Base-by-base conservation (phyloP, 2,888 invertebrate species). In the Lycaena phlaeas region DNA sequence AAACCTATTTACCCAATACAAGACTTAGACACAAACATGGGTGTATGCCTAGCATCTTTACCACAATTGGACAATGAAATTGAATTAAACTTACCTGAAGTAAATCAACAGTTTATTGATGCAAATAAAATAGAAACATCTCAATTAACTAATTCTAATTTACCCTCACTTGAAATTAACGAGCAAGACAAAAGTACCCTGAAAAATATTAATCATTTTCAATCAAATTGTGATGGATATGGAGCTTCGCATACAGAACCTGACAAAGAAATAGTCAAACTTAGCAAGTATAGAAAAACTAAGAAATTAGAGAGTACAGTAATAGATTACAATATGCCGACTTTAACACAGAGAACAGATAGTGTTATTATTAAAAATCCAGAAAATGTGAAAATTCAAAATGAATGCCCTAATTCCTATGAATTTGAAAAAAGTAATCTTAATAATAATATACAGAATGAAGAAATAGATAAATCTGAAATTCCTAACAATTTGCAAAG, bases 281-380 rank as follows among this genome's bases (percentile, higher is more conserved):
- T 81, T 40, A 81, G 77, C 51, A 77, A 79, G 53, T 78, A 72
- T 47, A 67, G 79, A 50, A 82, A 77, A 61, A 46, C 51, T 15
- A 78, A 71, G 56, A 52, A 49, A 41, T 49, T 36, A 45, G 52
- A 53, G 12, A 36, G 45, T 11, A 60, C 59, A 9, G 30, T 37
- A 3, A 52, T 53, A 42, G 43, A 43, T 9, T 2, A 12, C 5
- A 34, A 37, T 31, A 6, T 18, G 14, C 9, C 27, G 12, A 42
- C 36, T 18, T 10, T 18, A 18, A 17, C 27, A n/a, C 30, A 38
- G 48, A 66, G 84, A 61, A 79, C 70, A 25, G 73, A 84, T 46
- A 84, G 84, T 56, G 84, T 84, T 1, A 84, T 84, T 22, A 82
- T 82, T 44, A 79, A 82, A 65, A 84, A 82, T 61, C 82, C 82